Base-by-base conservation (phyloP, 2,113 vertebrate genomes). In the Festucalex cinctus region DNA sequence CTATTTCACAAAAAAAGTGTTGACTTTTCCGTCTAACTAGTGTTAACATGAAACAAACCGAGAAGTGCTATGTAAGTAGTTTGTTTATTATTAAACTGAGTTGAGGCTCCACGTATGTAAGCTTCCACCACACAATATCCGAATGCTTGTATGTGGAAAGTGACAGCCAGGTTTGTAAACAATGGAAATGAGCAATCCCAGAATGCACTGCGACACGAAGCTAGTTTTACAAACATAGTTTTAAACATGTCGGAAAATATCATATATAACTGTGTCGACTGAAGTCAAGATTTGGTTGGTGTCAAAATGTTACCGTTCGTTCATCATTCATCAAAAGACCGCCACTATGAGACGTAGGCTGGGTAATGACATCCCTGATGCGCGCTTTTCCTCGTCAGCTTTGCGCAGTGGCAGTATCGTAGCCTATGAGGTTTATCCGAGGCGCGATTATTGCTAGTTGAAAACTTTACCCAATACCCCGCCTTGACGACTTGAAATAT, bases 381-480 rank as follows among this genome's bases (percentile, higher is more conserved):
- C 1, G 5, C 0, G 0, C 10, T 0, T 0, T 0, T 1, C 0
- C 0, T 4, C 3, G 3, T 22, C 0, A 75, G 22, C 62, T 65
- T 70, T 80, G 69, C 68, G 73, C 78, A 80, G 78, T 67, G 78
- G 78, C 78, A 80, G 73, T 80, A 76, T 80, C 76, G 76, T 82
- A 82, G 80, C 80, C 76, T 9, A 78, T 82, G 76, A 82, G 70
- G 76, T 82, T 37, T 71, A 79, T 63, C 80, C 68, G 80, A 82
- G 80, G 76, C 73, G 80, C 57, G 80, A 82, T 79, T 79, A 82
- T 79, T 82, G 80, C 76, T 82, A 56, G 75, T 81, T 81, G 75
- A 81, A 81, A 81, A 81, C 74, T 81, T 75, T 67, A 81, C 79
- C 79, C 75, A 81, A 81, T 81, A 81, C 68, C 79, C 79, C 79